Base-by-base conservation (phyloP, 30 jellyfish, hydroid and myxozoan species). In the Pelagia noctiluca region DNA sequence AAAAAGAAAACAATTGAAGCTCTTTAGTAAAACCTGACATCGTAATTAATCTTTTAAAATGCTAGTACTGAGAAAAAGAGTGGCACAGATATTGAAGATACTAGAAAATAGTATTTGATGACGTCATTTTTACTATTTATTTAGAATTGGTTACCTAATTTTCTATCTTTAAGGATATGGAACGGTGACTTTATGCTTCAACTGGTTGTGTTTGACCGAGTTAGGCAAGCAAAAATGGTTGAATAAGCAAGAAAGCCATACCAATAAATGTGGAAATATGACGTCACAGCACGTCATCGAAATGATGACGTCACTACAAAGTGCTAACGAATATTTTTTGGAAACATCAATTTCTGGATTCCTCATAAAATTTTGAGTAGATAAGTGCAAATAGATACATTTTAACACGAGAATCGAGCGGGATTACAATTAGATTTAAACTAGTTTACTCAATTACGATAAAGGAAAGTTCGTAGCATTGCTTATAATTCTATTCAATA, bases 261-360 rank as follows among this genome's bases (percentile, higher is more conserved):
- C 61, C 61, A 63, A 63, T 34, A 63, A 63, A 63, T 63, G 49
- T 34, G 52, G 52, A 34, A 63, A 28, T 28, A 34, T 69, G 82
- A 69, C 82, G 82, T 69, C 82, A 69, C 82, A 33, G 72, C 82
- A 69, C 82, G 29, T 69, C 63, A 69, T 69, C 82, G 65, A 34
- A 69, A 69, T 69, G 82, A 69, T 69, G 72, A 69, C 24, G 72
- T 63, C 77, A 63, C 77, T 30, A 13, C 22, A 28, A 63, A 63
- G 49, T 34, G 57, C 77, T 63, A 28, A 63, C 24, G 77, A 63
- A 63, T 63, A 63, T 63, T 63, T 7, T 63, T 63, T 63, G 77
- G 77, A 63, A 63, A 25, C 77, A 63, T 63, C 24, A 34, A 63
- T 63, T 63, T 63, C 28, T 63, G 57, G 77, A 63, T 63, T 63